These are phyloP conservation scores for Caenorhabditis zanzibari DNA, from an alignment of 2,888 invertebrate genomes.

Conservation along the genomic window DNA sequence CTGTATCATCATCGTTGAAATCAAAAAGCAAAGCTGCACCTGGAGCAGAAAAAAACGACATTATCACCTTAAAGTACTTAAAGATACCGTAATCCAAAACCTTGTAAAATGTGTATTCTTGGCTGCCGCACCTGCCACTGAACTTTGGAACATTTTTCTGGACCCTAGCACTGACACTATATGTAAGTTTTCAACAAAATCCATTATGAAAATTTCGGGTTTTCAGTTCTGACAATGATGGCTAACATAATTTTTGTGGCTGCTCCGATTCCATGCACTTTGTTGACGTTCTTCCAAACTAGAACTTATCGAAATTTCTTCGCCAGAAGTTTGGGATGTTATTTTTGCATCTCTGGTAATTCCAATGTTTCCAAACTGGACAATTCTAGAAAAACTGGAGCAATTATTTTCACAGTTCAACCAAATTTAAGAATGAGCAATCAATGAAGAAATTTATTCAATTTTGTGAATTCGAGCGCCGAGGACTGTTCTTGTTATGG, in stretches of 20 bases:
- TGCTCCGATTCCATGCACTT: conserved; percentile 33
- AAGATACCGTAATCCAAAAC: conserved; percentile 10
- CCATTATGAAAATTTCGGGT: too few relatives aligned
- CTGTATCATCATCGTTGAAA: not conserved
- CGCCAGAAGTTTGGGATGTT: not conserved
- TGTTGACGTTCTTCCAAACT: conserved; percentile 40
- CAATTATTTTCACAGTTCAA: not conserved
- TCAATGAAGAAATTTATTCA: not conserved
- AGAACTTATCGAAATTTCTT: conserved; percentile 26
- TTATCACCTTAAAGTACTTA: not conserved
- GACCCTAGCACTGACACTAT: conserved; percentile 1
- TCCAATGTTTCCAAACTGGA: not conserved
- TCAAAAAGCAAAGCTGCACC: not conserved
- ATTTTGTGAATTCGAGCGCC: not conserved
- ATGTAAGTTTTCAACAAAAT: not conserved
- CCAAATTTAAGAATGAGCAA: not conserved
- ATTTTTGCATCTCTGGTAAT: not conserved
- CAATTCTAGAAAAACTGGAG: conserved; percentile 2
- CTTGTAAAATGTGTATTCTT: not conserved
- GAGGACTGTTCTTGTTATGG: not conserved
- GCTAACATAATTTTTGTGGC: conserved; percentile 35
- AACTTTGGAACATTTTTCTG: conserved; percentile 2
- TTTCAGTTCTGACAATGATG: conserved; percentile 5
- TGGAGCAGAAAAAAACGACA: not conserved
- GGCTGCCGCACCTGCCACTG: not conserved